Percentiles rank a stretch among this genome's conserved stretches.
phyloP scores from a whole-genome alignment of 2,888 invertebrate genomes.

The Caenorhabditis sp. region DNA sequence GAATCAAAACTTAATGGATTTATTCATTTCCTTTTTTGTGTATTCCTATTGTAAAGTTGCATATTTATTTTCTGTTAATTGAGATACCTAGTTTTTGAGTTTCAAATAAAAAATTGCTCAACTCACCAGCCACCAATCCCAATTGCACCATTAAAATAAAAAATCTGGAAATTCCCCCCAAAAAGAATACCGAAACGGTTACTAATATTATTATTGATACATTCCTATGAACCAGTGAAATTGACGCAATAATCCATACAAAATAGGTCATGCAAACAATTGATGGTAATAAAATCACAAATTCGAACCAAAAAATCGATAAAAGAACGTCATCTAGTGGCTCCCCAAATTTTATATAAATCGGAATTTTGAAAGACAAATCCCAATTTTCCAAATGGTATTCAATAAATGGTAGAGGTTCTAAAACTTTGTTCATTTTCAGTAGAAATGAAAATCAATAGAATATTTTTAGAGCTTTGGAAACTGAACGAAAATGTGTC shows the following conservation, averaged over 20 bases:
- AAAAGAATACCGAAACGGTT: neutral
- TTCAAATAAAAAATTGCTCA: no score
- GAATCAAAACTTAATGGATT: no score
- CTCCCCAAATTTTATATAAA: neutral
- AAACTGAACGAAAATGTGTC: no score
- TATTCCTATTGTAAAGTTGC: no score
- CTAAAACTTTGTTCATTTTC: neutral
- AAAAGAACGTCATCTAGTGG: neutral
- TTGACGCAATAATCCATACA: neutral
- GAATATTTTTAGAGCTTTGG: no score
- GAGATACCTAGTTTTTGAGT: no score
- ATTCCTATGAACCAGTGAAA: neutral
- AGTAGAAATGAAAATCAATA: no score
- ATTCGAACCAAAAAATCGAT: neutral
- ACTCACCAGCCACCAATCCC: neutral
- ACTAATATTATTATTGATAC: neutral
- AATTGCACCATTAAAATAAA: neutral
- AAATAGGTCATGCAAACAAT: neutral
- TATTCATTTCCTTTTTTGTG: no score
- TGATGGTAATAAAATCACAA: neutral
- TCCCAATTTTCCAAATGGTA: neutral
- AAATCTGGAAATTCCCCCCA: neutral
- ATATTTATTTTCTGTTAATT: no score
- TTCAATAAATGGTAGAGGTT: neutral
- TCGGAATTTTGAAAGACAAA: neutral